phyloP scores from a whole-genome alignment of 2,888 invertebrate genomes.

The Lissonota sp. region DNA sequence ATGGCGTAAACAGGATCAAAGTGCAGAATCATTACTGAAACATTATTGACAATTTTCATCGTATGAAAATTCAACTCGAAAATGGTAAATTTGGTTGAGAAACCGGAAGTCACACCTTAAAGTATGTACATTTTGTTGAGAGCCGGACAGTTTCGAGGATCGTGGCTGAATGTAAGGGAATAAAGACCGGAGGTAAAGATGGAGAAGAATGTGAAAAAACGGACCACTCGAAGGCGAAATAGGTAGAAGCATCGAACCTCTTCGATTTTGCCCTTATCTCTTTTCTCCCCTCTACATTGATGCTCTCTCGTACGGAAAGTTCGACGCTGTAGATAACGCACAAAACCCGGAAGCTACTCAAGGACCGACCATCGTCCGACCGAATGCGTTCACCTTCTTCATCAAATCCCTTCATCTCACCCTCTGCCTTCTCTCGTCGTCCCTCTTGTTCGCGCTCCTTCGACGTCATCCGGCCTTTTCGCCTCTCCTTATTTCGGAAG shows the following conservation, averaged over 20 bases:
- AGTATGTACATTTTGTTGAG: too few relatives aligned
- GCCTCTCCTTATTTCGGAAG: constrained; percentile 74
- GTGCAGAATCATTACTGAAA: too few relatives aligned
- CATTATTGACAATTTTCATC: too few relatives aligned
- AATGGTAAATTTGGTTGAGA: too few relatives aligned
- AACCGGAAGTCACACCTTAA: too few relatives aligned
- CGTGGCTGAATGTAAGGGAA: too few relatives aligned
- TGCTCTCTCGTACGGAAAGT: background rate
- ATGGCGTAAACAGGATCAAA: too few relatives aligned
- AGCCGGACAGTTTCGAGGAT: too few relatives aligned
- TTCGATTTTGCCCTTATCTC: constrained; percentile 9
- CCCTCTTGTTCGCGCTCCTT: constrained; percentile 38
- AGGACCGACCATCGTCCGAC: constrained; percentile 39
- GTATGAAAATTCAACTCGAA: too few relatives aligned
- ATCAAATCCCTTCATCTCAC: constrained; percentile 36
- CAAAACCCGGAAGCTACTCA: constrained; percentile 71
- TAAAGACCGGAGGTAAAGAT: background rate
- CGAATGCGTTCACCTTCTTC: constrained; percentile 28
- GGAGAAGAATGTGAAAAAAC: constrained; percentile 3
- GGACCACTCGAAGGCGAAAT: constrained; percentile 24
- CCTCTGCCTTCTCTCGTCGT: too few relatives aligned
- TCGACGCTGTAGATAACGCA: constrained; percentile 46
- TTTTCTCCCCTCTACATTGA: background rate
- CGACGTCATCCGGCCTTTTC: constrained; percentile 23
- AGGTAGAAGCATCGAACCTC: constrained; percentile 11